These are phyloP conservation scores for Chaetura pelagica DNA, from an alignment of 2,113 vertebrate genomes.

Conservation along the genomic window DNA sequence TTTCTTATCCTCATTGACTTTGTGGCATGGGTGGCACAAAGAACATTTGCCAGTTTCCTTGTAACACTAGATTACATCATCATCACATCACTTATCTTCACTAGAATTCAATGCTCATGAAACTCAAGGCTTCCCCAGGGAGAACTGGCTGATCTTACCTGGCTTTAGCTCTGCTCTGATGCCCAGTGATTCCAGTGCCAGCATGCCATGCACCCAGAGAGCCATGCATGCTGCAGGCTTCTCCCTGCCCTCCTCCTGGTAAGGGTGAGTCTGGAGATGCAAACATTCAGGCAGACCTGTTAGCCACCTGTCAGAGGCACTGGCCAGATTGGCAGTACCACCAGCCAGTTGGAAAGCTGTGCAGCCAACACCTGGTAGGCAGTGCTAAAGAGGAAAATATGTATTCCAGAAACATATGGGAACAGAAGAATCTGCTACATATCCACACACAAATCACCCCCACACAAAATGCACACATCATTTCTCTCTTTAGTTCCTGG, in stretches of 20 bases:
- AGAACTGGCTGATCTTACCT: not conserved
- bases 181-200: not conserved
- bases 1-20: not conserved
- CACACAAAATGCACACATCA: conserved; percentile 51
- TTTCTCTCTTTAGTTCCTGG: conserved; percentile 19
- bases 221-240: accelerated
- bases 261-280: conserved; percentile 17
- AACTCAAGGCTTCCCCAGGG: not conserved
- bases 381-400: conserved; percentile 66
- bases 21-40: not conserved
- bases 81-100: not conserved
- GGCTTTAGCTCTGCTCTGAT: not conserved
- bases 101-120: not conserved
- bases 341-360: conserved; percentile 55
- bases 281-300: conserved; percentile 43
- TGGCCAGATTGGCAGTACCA: conserved; percentile 55
- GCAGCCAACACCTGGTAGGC: conserved; percentile 64
- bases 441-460: conserved; percentile 51
- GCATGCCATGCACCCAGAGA: not conserved
- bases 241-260: not conserved
- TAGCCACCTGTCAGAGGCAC: conserved; percentile 51
- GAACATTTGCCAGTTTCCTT: conserved; percentile 6
- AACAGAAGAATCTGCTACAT: conserved; percentile 63
- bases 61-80: not conserved
- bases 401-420: conserved; percentile 66